Base-by-base conservation (phyloP, 2,888 invertebrate species). In the Limnephilus auricula region DNA sequence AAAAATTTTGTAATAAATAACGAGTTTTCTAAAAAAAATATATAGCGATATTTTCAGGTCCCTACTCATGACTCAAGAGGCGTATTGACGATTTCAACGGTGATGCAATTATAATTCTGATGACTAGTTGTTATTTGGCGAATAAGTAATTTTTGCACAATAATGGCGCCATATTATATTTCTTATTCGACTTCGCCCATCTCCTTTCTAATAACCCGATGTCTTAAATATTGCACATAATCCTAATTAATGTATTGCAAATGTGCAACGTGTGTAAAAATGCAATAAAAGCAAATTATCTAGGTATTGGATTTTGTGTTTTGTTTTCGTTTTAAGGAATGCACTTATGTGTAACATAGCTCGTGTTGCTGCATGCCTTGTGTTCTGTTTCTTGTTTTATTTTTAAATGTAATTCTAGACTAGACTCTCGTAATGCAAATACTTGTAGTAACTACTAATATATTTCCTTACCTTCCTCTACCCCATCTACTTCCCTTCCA, bases 141-240 rank as follows among this genome's bases (percentile, higher is more conserved):
- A 31, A 82, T 31, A 82, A 82, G 6, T 18, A 31, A 80, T 1
- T 13, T 80, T 80, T 31, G 34, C 82, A 82, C 82, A 82, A 82
- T 82, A 34, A 18, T 82, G 82, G 82, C 82, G 82, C 82, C 82
- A 82, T 40, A 40, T 40, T 40, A 40, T 82, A 82, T 34, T 65
- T 9, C 65, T 25, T 65, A 25, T 65, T 65, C 32, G 34, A 82
- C 32, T 34, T 82, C 25, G 82, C 82, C 82, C 82, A 82, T 82
- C 82, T 82, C 82, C 37, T 65, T 65, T 65, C 65, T 65, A 65
- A 65, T 65, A 65, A 25, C 5, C 65, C 9, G 65, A 25, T 65
- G 65, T 65, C 65, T 25, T 9, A 65, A 65, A 65, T 65, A 65
- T 65, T 65, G 65, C n/a, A 65, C n/a, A 65, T 65, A 65, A 65